phyloP scores from a whole-genome alignment of 2,113 vertebrate species.

The Corydoras maculifer region DNA sequence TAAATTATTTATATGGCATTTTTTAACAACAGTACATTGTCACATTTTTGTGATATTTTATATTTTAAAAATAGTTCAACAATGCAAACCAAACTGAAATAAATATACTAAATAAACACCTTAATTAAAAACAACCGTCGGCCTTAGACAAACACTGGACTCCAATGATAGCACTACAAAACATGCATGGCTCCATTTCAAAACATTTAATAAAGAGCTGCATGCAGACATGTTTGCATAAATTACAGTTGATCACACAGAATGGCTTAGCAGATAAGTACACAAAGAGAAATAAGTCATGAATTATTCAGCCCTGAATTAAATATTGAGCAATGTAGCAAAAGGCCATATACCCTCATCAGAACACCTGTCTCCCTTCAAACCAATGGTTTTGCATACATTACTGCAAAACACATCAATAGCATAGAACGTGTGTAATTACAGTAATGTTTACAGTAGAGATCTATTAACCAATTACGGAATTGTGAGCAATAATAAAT shows the following conservation, averaged over 20 bases:
- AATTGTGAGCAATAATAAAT: not conserved
- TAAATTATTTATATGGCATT: no score
- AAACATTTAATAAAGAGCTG: not conserved
- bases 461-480: not conserved
- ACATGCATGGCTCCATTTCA: not conserved
- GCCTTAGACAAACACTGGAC: no score
- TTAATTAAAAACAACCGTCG: no score
- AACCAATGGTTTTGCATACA: not conserved
- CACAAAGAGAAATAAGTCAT: constrained; percentile 45
- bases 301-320: constrained; percentile 60
- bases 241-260: not conserved
- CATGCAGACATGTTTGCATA: constrained; percentile 6
- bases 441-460: not conserved
- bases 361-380: constrained; percentile 7
- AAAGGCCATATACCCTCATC: not conserved
- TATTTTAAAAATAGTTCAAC: no score
- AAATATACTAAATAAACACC: no score
- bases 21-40: no score
- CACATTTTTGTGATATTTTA: no score
- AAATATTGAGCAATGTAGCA: constrained; percentile 57
- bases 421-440: not conserved
- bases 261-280: not conserved
- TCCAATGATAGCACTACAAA: not conserved
- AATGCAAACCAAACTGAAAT: no score
- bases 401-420: not conserved